Evolutionary conservation across 1,140 invertebrate species (phyloP).

Genomic region (Drosophila takahashii): DNA sequence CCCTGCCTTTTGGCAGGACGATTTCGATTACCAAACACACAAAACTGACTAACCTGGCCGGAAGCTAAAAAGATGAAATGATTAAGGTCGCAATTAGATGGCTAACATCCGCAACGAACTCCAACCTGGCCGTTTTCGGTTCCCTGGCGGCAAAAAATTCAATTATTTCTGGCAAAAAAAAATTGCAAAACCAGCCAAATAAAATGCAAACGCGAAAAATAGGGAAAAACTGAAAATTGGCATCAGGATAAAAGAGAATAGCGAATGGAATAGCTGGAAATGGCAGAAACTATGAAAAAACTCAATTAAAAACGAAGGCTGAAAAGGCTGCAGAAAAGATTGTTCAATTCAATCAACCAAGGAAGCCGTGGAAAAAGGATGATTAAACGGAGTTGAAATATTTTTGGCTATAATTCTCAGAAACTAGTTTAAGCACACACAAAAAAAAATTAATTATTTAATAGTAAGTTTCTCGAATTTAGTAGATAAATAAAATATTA

Average conservation of each 20-base stretch:
- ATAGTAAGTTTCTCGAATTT: too few relatives aligned
- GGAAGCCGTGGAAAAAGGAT: conserved; percentile 1
- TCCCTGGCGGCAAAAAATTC: conserved; percentile 36
- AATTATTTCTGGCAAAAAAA: conserved; percentile 41
- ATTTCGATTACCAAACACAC: conserved; percentile 51
- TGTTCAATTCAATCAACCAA: conserved; percentile 46
- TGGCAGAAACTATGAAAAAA: conserved; percentile 45
- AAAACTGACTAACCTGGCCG: conserved; percentile 64
- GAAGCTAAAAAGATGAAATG: conserved; percentile 72
- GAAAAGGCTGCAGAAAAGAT: conserved; percentile 16
- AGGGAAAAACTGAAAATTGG: conserved; percentile 37
- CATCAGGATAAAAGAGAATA: conserved; percentile 36
- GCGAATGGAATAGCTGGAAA: conserved; percentile 30
- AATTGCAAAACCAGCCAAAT: conserved; percentile 4
- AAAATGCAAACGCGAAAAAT: conserved; percentile 26
- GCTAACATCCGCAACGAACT: conserved; percentile 23
- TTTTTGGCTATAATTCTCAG: background rate
- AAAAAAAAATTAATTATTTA: background rate
- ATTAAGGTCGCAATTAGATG: conserved; percentile 73
- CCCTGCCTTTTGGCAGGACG: conserved; percentile 37
- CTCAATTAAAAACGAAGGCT: conserved; percentile 48
- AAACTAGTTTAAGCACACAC: too few relatives aligned
- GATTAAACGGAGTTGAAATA: conserved; percentile 11
- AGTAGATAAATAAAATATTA: too few relatives aligned
- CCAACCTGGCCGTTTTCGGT: conserved; percentile 14